Conservation (phyloP, 2,797 vertebrate species). For the Huso huso region DNA sequence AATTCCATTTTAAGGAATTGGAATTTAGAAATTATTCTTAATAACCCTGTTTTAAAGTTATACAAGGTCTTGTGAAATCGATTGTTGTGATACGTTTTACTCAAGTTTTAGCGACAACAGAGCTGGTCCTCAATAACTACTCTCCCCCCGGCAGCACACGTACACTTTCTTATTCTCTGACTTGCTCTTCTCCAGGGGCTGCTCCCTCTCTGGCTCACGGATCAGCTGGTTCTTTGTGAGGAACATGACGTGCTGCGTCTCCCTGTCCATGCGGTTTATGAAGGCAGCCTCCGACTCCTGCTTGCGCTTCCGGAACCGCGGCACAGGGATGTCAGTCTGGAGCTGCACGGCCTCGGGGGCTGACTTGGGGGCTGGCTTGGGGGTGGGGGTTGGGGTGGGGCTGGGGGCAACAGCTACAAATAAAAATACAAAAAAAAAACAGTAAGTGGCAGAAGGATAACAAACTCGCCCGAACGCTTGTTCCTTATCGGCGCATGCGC, state of each 20-base stretch:
- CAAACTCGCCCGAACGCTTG: too few relatives aligned
- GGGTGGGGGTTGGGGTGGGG: too few relatives aligned
- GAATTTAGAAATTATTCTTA: too few relatives aligned
- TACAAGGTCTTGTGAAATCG: too few relatives aligned
- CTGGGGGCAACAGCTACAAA: conserved; percentile 24
- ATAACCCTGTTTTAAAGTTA: too few relatives aligned
- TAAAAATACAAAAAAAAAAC: neutral
- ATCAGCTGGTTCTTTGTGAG: conserved; percentile 72
- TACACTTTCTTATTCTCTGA: conserved; percentile 76
- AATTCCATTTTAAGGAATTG: too few relatives aligned
- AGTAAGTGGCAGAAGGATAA: too few relatives aligned
- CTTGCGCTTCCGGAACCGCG: conserved; percentile 61
- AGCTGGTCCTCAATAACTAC: too few relatives aligned
- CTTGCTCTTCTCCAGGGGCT: conserved; percentile 36
- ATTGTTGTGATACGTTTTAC: too few relatives aligned
- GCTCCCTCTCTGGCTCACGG: conserved; percentile 65
- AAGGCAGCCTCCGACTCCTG: conserved; percentile 61
- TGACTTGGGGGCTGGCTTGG: conserved; percentile 22
- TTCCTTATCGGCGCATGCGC: too few relatives aligned
- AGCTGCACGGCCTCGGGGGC: neutral
- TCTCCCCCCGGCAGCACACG: conserved; percentile 30
- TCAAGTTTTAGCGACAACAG: too few relatives aligned
- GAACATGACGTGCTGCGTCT: conserved; percentile 67
- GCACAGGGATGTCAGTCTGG: conserved; percentile 51
- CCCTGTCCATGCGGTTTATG: conserved; percentile 69